A percentile compares a stretch with the other conserved stretches of the same genome.
Conservation (phyloP, 2,113 vertebrate species). For the Macrotus californicus region DNA sequence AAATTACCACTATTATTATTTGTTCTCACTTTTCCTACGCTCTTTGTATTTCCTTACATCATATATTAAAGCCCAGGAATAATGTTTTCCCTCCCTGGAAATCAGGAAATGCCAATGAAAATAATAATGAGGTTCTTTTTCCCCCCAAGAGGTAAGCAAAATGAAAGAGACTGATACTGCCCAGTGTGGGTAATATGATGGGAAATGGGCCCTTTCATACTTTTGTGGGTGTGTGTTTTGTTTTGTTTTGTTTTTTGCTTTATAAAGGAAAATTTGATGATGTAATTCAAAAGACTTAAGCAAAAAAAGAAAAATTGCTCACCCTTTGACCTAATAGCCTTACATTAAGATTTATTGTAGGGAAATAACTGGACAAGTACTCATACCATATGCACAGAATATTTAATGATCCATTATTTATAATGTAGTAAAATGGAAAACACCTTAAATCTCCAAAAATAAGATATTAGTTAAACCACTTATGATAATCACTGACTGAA, state of each 20-base stretch:
- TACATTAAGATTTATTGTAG: not conserved
- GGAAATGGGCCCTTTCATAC: not conserved
- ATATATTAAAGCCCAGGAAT: not conserved
- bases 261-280: slow-evolving; percentile 16
- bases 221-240: not conserved
- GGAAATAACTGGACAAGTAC: not conserved
- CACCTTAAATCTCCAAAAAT: not conserved
- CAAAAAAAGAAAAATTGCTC: not conserved
- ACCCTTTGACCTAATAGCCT: not conserved
- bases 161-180: not conserved
- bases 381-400: not conserved
- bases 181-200: not conserved
- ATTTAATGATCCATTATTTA: not conserved
- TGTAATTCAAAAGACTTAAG: not conserved
- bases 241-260: not conserved
- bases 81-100: not conserved
- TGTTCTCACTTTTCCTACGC: not conserved
- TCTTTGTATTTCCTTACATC: not conserved
- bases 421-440: not conserved
- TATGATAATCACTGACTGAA: not conserved
- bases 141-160: not conserved
- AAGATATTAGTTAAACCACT: not conserved
- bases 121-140: not conserved
- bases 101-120: slow-evolving; percentile 19
- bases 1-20: not conserved